Base-by-base conservation (phyloP, 2,113 vertebrate genomes). In the Leiothrix lutea region DNA sequence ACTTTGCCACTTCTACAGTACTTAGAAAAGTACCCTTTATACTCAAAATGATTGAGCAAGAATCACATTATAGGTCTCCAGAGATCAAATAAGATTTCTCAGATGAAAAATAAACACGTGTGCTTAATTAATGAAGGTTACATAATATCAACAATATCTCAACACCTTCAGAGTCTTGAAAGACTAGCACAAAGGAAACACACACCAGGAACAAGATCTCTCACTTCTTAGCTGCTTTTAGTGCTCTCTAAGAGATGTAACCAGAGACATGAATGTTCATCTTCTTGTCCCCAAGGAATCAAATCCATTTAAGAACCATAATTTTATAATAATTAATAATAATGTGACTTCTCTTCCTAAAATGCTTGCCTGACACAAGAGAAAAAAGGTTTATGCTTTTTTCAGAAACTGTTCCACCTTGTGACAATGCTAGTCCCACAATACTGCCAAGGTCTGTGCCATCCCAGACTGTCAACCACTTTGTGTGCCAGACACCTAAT, bases 371-470 rank as follows among this genome's bases (percentile, higher is more conserved):
- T 92, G 69, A 31, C 36, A 47, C 38, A 73, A 66, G 84, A 58
- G 28, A 79, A 21, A 78, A 82, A 90, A 62, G 22, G 4, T 14
- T 48, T 92, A 17, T 88, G 26, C 54, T 86, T 85, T 69, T 14
- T 64, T 87, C 80, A 82, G 54, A 57, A 95, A 69, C 36, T 47
- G 26, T 83, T 92, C 64, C 47, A 90, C 81, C 65, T 74, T 94
- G 35, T 84, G 85, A 96, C 97, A 96, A 80, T 90, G 89, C 45
- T 80, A 88, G 61, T 90, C 69, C 48, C 29, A 5, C 19, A 87
- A 72, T 35, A 75, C 28, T 62, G 57, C 26, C 71, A 86, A 86
- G 36, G 75, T 61, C 24, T 21, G 47, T 47, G 71, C 24, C 71
- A 16, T 23, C 15, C 14, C 28, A 15, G 65, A 74, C 36, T 36